Base-by-base conservation (phyloP, 35 echinoderm and acorn worm species). In the Amphiura filiformis region DNA sequence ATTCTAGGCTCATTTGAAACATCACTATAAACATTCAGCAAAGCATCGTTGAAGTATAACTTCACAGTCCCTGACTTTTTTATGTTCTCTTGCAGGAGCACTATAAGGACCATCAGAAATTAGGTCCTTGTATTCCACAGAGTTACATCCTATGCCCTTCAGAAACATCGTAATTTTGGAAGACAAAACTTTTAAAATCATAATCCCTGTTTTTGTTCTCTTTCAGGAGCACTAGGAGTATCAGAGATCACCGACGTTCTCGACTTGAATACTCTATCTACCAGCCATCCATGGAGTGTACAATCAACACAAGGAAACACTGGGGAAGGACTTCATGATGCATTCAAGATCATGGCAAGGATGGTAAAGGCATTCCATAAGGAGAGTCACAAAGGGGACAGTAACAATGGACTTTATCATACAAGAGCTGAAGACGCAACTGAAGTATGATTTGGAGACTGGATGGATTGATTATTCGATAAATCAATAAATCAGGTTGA, bases 311-410 rank as follows among this genome's bases (percentile, higher is more conserved):
- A 90, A 79, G 94, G 87, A 78, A 92, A 89, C 87, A 92, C 91
- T 35, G 94, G 94, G 26, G 91, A 93, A 9, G 94, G 94, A 49
- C 94, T 97, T 22, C 86, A 92, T 31, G 94, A 97, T 75, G 79
- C 91, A 80, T 92, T 97, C 39, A 93, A 97, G 44, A 76, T 84
- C n/a, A 87, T 97, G 22, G 94, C 94, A 34, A 90, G 88, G 40
- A 97, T 97, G 94, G 91, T 97, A 26, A 97, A 97, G 84, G 77
- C 92, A 39, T 95, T 95, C 77, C 93, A 95, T 36, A 95, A 95
- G 79, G 93, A 95, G 61, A 85, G 70, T 30, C n/a, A 41, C 20
- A 85, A 85, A 75, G 89, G 61, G 36, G 81, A 84, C 13, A 36
- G 77, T 40, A n/a, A n/a, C n/a, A 49, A 49, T 77, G 84, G 76